Percentiles rank a stretch among this genome's conserved stretches.
Evolutionary conservation across 2,888 invertebrate genomes (phyloP).

Genomic region (Drosophila bunnanda): DNA sequence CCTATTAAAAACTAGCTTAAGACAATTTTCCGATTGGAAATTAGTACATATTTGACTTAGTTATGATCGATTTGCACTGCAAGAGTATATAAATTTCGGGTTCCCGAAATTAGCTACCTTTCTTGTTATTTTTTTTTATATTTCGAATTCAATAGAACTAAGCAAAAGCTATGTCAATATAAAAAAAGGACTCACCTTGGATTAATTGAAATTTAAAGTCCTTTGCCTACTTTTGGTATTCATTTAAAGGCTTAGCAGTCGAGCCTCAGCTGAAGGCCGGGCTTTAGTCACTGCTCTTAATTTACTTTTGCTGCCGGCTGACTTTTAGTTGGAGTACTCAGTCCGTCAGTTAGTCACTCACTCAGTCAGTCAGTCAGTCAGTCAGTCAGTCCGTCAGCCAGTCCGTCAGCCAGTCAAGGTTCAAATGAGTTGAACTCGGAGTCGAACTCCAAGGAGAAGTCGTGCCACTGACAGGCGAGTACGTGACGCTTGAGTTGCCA

Average conservation of each 20-base stretch:
- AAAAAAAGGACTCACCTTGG: not conserved
- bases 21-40: no score
- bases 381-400: constrained; percentile 27
- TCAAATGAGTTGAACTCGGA: constrained; percentile 59
- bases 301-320: constrained; percentile 61
- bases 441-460: constrained; percentile 23
- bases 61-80: no score
- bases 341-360: constrained; percentile 29
- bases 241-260: not conserved
- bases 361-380: constrained; percentile 26
- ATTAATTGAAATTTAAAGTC: not conserved
- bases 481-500: constrained; percentile 49
- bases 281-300: constrained; percentile 45
- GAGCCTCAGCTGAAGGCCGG: not conserved
- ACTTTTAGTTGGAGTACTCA: constrained; percentile 45
- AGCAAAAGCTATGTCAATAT: not conserved
- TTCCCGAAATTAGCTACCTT: no score
- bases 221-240: not conserved
- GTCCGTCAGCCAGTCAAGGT: constrained; percentile 35
- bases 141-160: not conserved
- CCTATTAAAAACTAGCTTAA: no score
- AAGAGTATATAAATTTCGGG: no score
- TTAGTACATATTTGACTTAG: no score
- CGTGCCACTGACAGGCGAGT: constrained; percentile 52
- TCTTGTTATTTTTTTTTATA: not conserved